phyloP scores from a whole-genome alignment of 2,888 invertebrate genomes.

The Cheiracanthium punctorium region DNA sequence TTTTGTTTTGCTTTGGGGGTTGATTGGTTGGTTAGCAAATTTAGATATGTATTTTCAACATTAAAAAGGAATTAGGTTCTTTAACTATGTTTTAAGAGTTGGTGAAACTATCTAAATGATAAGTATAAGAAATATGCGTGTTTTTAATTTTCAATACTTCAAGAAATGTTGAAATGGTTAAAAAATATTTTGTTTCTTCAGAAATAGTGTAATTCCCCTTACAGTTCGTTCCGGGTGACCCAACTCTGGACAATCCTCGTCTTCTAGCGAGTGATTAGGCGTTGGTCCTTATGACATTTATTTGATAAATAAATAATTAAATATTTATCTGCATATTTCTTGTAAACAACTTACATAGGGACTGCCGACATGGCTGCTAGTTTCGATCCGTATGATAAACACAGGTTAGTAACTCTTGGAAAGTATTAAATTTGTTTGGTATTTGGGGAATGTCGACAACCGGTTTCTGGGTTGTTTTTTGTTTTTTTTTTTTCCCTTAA shows the following conservation, averaged over 20 bases:
- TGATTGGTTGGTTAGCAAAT: no score
- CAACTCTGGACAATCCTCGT: not conserved
- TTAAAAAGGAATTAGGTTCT: no score
- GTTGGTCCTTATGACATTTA: constrained; percentile 48
- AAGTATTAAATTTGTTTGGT: constrained; percentile 23
- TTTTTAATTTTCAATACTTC: no score
- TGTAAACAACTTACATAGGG: not conserved
- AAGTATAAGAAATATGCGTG: no score
- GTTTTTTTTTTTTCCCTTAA: not conserved
- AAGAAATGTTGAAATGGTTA: no score
- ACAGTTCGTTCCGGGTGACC: not conserved
- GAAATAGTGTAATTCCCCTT: no score
- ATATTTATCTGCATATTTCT: not conserved
- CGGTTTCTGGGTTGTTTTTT: constrained; percentile 37
- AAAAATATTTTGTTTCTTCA: no score
- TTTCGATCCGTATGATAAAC: constrained; percentile 78
- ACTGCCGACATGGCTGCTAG: constrained; percentile 80
- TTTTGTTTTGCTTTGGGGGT: no score
- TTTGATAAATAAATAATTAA: not conserved
- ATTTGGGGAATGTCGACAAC: constrained; percentile 62
- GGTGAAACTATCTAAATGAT: no score
- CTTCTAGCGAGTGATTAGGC: constrained; percentile 51
- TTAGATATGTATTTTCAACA: no score
- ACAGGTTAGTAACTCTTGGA: constrained; percentile 70
- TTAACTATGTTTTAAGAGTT: no score